Evolutionary conservation across 2,888 invertebrate species (phyloP), one percentile per base, ranked within the genome.

Genomic region (Argynnis bischoffii): DNA sequence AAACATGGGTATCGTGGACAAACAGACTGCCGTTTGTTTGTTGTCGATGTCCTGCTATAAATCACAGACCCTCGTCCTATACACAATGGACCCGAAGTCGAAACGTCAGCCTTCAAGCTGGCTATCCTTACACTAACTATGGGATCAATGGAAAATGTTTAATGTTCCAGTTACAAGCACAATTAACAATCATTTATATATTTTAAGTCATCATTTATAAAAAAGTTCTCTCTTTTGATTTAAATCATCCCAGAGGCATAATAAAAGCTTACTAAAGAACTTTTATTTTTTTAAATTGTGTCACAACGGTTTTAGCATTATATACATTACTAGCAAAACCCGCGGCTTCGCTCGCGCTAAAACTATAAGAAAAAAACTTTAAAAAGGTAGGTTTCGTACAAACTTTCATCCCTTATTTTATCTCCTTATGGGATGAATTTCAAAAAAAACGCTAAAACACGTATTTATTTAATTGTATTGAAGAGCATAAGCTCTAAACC

Each of bases 31-130:
- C 75, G 75, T 76, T 79, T 80, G 83, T 84, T 84, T 84, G 82
- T 84, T 82, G 83, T 83, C 81, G 81, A 84, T 85, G 84, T 81
- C 81, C 81, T 78, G 74, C 79, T 78, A 85, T 88, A 89, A 90
- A 89, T 90, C 86, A 86, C 80, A 76, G 78, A 90, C 90, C 90
- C 90, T 88, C 82, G 87, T 89, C 87, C 78, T 76, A 81, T 81
- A 82, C 86, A 89, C 76, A 78, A 76, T 77, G 77, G 77, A 75
- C 73, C 71, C 60, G 68, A 72, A 81, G 80, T 80, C 81, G 79
- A 79, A 82, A 81, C 79, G 79, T 81, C 82, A 74, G 71, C 73
- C 71, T 72, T 75, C 73, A 69, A 63, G 65, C 67, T 66, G 50
- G 55, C 57, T 59, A 66, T 69, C 57, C 66, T 56, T 56, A 56